A percentile compares a stretch with the other conserved stretches of the same genome.
Evolutionary conservation across 2,113 vertebrate genomes (phyloP).

Genomic region (Quiscalus mexicanus): DNA sequence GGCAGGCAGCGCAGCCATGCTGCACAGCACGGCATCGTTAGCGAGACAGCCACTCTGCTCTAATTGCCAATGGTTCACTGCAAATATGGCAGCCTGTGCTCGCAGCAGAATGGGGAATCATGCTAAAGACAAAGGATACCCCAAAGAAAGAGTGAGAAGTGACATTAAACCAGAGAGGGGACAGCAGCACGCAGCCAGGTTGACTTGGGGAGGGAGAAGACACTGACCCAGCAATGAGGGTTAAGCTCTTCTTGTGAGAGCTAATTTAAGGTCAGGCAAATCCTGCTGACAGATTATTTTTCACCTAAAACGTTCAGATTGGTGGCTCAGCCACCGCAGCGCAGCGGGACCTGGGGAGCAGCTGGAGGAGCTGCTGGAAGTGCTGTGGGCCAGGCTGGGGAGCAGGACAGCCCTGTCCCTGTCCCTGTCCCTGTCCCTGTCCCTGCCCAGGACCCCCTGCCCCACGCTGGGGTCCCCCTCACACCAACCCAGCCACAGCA

Average conservation of each 20-base stretch:
- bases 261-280: slow-evolving; percentile 48
- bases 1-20: neutral
- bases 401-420: fast-evolving
- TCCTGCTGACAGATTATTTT: slow-evolving; percentile 41
- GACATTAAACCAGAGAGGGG: neutral
- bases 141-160: neutral
- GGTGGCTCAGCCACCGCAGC: fast-evolving
- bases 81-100: neutral
- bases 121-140: neutral
- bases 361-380: neutral
- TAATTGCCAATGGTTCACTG: neutral
- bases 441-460: neutral
- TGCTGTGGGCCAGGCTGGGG: neutral
- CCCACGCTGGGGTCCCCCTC: fast-evolving
- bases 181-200: neutral
- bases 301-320: neutral
- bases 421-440: neutral
- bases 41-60: neutral
- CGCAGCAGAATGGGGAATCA: neutral
- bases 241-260: slow-evolving; percentile 24
- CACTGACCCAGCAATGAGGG: neutral
- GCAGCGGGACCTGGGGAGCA: neutral
- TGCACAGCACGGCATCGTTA: neutral
- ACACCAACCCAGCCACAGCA: neutral
- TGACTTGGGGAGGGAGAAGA: neutral